phyloP scores from a whole-genome alignment of 2,888 invertebrate genomes.

The Tenthredo amoena region DNA sequence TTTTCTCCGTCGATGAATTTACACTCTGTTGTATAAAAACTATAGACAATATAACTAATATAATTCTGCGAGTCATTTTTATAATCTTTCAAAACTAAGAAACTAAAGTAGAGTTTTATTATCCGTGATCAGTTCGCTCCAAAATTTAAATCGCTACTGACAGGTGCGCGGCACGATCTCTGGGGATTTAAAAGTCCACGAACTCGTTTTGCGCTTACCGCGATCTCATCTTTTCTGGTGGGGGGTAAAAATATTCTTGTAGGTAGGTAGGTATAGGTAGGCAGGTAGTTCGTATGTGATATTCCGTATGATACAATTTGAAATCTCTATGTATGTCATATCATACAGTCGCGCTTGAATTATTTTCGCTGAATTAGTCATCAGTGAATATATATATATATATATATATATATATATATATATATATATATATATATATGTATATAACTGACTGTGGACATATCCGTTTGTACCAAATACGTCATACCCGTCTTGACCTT shows the following conservation, averaged over 20 bases:
- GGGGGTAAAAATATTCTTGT: neutral
- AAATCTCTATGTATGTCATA: neutral
- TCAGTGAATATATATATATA: neutral
- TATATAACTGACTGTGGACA: conserved; percentile 2
- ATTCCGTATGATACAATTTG: neutral
- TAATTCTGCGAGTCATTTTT: conserved; percentile 56
- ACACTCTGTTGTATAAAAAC: neutral
- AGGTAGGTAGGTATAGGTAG: neutral
- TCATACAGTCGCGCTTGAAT: neutral
- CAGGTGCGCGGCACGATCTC: conserved; percentile 56
- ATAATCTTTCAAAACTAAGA: neutral
- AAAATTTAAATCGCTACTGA: conserved; percentile 68
- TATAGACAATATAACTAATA: neutral
- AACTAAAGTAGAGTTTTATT: conserved; percentile 16
- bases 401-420: neutral
- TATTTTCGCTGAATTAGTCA: conserved; percentile 28
- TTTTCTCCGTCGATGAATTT: neutral
- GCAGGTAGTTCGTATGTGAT: neutral
- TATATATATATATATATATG: neutral
- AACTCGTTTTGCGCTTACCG: conserved; percentile 9
- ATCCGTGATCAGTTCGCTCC: conserved; percentile 56
- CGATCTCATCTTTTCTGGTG: conserved; percentile 32
- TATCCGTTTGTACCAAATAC: conserved; percentile 47
- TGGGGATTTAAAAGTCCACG: conserved; percentile 43
- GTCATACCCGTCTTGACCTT: conserved; percentile 22